Percentiles rank a stretch among this genome's conserved stretches.
Evolutionary conservation across 1,140 invertebrate genomes (phyloP).

Genomic region (Chrysoperla carnea): DNA sequence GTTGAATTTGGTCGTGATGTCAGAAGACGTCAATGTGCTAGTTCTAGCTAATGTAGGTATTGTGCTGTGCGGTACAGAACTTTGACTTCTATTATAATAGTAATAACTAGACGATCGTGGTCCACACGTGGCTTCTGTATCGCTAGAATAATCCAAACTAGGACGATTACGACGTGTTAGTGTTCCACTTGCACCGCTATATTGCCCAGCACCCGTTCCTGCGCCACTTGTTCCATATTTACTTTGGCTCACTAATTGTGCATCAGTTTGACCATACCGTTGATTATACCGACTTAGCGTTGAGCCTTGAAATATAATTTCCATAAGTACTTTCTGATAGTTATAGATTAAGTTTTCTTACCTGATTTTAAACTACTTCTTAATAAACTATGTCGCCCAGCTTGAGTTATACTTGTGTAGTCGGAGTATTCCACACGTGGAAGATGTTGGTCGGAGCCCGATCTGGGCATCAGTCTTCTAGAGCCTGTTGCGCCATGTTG

Average conservation of each 20-base stretch:
- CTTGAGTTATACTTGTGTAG: constrained; percentile 39
- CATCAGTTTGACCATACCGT: constrained; percentile 31
- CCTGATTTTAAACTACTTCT: constrained; percentile 58
- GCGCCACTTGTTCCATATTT: constrained; percentile 14
- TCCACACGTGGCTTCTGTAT: constrained; percentile 77
- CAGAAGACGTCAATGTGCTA: constrained; percentile 28
- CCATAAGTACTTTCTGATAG: neutral
- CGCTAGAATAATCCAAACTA: constrained; percentile 77
- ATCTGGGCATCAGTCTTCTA: constrained; percentile 50
- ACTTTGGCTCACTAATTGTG: constrained; percentile 25
- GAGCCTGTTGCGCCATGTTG: constrained; percentile 25
- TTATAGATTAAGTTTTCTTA: neutral
- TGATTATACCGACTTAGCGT: constrained; percentile 31
- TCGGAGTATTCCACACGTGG: constrained; percentile 63
- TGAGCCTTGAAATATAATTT: constrained; percentile 15
- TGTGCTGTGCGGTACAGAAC: constrained; percentile 17
- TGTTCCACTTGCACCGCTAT: constrained; percentile 24
- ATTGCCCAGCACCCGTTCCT: constrained; percentile 12
- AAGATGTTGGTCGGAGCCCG: constrained; percentile 70
- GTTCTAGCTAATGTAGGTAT: constrained; percentile 26
- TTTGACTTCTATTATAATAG: constrained; percentile 31
- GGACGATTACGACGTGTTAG: constrained; percentile 48
- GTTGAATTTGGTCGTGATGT: constrained; percentile 44
- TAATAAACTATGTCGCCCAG: constrained; percentile 52
- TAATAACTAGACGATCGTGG: constrained; percentile 62